Percentiles rank a stretch among this genome's conserved stretches.
phyloP scores from a whole-genome alignment of 2,888 invertebrate genomes.

The Plagiodera versicolora region DNA sequence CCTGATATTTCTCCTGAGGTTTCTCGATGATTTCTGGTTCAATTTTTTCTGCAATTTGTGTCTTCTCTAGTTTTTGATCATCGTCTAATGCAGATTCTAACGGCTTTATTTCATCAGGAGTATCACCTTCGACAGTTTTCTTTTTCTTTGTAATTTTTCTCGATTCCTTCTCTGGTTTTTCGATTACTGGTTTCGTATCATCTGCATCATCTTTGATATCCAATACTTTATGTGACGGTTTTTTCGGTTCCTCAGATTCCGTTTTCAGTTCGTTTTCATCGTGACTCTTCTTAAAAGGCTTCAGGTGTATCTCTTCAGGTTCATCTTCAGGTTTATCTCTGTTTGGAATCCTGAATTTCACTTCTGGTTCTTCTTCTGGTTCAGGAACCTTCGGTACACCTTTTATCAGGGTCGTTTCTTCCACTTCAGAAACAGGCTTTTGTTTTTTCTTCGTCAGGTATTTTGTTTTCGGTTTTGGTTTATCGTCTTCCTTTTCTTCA shows the following conservation, averaged over 20 bases:
- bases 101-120: constrained; percentile 45
- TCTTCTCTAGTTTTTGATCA: constrained; percentile 39
- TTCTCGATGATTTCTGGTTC: constrained; percentile 41
- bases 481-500: constrained; percentile 45
- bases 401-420: constrained; percentile 41
- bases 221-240: constrained; percentile 39
- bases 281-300: constrained; percentile 41
- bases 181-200: constrained; percentile 37
- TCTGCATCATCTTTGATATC: constrained; percentile 32
- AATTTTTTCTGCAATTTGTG: constrained; percentile 46
- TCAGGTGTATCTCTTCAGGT: constrained; percentile 43
- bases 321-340: constrained; percentile 43
- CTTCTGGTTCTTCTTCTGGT: constrained; percentile 41
- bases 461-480: constrained; percentile 43
- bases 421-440: constrained; percentile 52
- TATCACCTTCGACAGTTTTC: constrained; percentile 47
- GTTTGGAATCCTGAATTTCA: constrained; percentile 39
- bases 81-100: constrained; percentile 46
- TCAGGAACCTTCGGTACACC: constrained; percentile 47
- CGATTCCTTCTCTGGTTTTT: constrained; percentile 46
- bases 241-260: constrained; percentile 31
- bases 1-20: constrained; percentile 28
- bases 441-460: constrained; percentile 49
- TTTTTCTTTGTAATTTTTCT: constrained; percentile 48
- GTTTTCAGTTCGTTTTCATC: constrained; percentile 30